Percentiles rank a stretch among this genome's conserved stretches.
Evolutionary conservation across 2,113 vertebrate genomes (phyloP).

Genomic region (Sylvilagus bachmani): DNA sequence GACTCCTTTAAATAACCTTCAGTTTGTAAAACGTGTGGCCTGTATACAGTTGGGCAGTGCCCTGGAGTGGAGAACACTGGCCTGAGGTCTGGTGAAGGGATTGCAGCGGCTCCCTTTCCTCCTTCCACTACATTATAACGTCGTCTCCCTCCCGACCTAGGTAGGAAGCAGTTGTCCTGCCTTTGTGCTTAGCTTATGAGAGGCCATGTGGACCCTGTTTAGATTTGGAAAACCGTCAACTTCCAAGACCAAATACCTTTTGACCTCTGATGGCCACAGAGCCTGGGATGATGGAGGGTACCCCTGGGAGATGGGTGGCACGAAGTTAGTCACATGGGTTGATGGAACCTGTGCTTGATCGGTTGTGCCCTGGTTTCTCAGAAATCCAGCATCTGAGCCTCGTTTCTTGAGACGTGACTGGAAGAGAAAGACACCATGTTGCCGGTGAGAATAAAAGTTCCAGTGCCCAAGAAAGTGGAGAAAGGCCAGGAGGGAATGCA

Average conservation of each 20-base stretch:
- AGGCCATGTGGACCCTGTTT: neutral
- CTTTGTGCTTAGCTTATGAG: neutral
- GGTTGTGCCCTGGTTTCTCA: neutral
- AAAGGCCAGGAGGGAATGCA: neutral
- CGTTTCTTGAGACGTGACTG: neutral
- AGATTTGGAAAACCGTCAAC: neutral
- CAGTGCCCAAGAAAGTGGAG: neutral
- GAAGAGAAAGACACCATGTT: neutral
- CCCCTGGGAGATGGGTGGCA: neutral
- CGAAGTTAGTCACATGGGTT: neutral
- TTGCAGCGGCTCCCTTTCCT: neutral
- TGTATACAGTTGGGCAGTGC: neutral
- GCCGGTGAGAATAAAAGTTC: neutral
- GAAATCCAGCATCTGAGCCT: neutral
- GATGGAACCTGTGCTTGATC: neutral
- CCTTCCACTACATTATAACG: neutral
- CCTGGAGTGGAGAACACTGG: neutral
- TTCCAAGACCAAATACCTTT: neutral
- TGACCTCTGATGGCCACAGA: neutral
- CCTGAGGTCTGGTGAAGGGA: neutral
- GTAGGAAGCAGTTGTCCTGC: neutral
- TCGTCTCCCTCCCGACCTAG: neutral
- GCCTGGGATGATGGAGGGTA: neutral
- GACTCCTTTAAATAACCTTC: conserved; percentile 50
- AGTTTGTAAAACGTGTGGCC: neutral